These are phyloP conservation scores for Phrynosoma platyrhinos DNA, from an alignment of 2,113 vertebrate genomes.

Conservation along the genomic window DNA sequence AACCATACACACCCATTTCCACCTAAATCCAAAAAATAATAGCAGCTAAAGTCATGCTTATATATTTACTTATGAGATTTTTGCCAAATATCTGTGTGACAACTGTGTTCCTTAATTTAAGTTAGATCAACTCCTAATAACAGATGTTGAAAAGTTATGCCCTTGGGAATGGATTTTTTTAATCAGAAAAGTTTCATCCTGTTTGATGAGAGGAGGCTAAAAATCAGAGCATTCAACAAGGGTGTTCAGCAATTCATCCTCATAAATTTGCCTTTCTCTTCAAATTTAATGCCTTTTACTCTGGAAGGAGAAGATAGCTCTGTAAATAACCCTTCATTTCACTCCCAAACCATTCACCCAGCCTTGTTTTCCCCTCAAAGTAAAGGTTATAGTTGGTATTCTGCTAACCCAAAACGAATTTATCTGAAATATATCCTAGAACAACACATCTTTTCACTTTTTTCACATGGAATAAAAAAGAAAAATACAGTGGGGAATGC, in stretches of 20 bases:
- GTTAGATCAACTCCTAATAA: not conserved
- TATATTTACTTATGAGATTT: conserved; percentile 28
- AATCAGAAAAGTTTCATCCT: not conserved
- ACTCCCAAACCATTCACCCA: conserved; percentile 25
- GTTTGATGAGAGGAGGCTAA: conserved; percentile 21
- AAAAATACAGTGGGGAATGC: conserved; percentile 43
- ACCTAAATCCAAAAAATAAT: conserved; percentile 57
- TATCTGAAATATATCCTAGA: conserved; percentile 54
- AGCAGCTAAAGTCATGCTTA: conserved; percentile 40
- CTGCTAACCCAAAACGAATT: conserved; percentile 50
- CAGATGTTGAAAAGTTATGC: conserved; percentile 36
- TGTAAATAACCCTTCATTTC: conserved; percentile 45
- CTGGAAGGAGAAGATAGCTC: not conserved
- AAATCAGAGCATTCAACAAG: conserved; percentile 40
- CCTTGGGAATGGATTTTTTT: conserved; percentile 30
- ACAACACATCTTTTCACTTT: conserved; percentile 44
- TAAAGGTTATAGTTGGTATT: conserved; percentile 36
- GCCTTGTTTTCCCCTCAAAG: conserved; percentile 14
- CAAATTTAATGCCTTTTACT: conserved; percentile 41
- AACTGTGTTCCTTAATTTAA: conserved; percentile 17
- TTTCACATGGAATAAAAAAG: conserved; percentile 28
- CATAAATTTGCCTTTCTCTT: conserved; percentile 1
- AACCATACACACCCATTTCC: conserved; percentile 57
- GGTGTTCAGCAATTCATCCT: conserved; percentile 33
- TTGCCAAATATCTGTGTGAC: conserved; percentile 44